Base-by-base conservation (phyloP, 2,888 invertebrate species). In the Epinotia brunnichana region DNA sequence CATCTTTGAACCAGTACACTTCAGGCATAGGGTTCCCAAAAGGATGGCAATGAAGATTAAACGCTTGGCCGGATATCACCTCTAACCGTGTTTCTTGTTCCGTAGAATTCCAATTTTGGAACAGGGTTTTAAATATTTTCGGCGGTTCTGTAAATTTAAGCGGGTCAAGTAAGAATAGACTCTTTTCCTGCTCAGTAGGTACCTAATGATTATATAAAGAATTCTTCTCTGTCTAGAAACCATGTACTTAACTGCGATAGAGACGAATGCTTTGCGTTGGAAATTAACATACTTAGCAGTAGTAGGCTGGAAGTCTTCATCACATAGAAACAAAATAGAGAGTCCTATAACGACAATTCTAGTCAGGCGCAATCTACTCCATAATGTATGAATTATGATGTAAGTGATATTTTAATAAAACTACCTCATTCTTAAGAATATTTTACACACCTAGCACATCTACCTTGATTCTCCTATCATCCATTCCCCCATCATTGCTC, bases 1-100 rank as follows among this genome's bases (percentile, higher is more conserved):
- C 90, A 53, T 94, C 94, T 79, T 94, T 94, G 78, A 94, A 94
- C 96, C 96, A 96, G 75, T 92, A 92, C 24, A 96, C 90, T 53
- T 89, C 85, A 0, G 95, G 95, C 3, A 83, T 66, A 0, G 96
- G 95, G 77, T 94, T 93, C 0, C 95, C 96, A 56, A 89, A 89
- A 0, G 95, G 94, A 69, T 94, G 93, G 80, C 95, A 95, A 71
- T 90, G 89, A 10, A 94, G 78, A 66, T 87, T 90, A 76, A 92
- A 88, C 0, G 92, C 83, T 75, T 93, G 90, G 0, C 91, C 92
- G 0, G 89, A 88, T 35, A 94, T 73, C 0, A 91, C 89, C 80
- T 91, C 90, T 4, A 93, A 35, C 4, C 77, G 77, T 1, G 86
- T 79, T 2, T 78, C 75, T 48, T 83, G 84, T 11, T 79, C 77